A percentile compares a stretch with the other conserved stretches of the same genome.
phyloP scores from a whole-genome alignment of 2,113 vertebrate genomes.

The Pluvialis apricaria region DNA sequence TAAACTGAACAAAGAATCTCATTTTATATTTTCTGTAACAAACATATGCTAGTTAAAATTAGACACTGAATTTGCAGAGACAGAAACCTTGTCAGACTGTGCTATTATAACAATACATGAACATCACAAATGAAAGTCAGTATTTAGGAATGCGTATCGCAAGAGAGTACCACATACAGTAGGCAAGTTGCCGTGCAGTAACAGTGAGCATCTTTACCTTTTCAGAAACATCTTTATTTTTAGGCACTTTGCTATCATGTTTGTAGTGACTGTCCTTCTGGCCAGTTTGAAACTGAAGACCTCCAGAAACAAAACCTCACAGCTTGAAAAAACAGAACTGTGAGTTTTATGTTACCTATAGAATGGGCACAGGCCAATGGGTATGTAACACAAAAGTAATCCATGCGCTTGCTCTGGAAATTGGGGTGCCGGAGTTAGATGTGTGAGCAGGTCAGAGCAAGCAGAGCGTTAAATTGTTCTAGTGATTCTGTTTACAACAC shows the following conservation, averaged over 20 bases:
- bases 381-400: background rate
- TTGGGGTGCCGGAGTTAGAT: background rate
- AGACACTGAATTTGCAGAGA: background rate
- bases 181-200: background rate
- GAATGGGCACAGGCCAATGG: background rate
- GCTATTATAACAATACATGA: background rate
- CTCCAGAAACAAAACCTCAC: background rate
- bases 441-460: background rate
- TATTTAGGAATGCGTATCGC: background rate
- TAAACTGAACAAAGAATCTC: background rate
- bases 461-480: background rate
- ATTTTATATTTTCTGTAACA: background rate
- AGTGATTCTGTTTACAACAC: background rate
- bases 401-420: background rate
- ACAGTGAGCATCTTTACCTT: background rate
- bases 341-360: background rate
- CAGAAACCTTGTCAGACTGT: background rate
- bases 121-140: background rate
- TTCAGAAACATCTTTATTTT: background rate
- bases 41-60: background rate
- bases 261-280: background rate
- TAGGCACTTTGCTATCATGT: constrained; percentile 18
- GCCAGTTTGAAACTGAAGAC: background rate
- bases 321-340: background rate
- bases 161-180: background rate